Conservation (phyloP, 2,113 vertebrate genomes). For the Tichodroma muraria region DNA sequence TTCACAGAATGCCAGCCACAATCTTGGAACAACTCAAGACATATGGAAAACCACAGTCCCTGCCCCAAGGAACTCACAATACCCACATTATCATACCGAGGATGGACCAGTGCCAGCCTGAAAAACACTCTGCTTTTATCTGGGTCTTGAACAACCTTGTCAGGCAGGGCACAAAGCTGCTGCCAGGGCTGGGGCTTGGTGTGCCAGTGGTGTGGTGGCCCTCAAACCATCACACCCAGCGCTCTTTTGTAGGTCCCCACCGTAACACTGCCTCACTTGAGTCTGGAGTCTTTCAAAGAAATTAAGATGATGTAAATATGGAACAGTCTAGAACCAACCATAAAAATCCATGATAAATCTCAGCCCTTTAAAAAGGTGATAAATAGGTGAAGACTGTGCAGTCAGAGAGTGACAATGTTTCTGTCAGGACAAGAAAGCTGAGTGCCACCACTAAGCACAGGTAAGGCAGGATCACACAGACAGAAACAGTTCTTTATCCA, state of each 20-base stretch:
- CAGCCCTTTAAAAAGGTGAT: background rate
- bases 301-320: background rate
- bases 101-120: background rate
- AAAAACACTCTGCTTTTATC: background rate
- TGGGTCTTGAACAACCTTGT: background rate
- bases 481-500: background rate
- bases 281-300: background rate
- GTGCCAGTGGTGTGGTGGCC: background rate
- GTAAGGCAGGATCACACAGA: background rate
- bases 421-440: background rate
- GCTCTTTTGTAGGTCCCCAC: background rate
- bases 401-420: background rate
- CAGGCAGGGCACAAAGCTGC: background rate
- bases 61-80: constrained; percentile 12
- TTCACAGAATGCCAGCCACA: constrained; percentile 29
- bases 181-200: background rate
- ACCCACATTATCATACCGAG: background rate
- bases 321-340: background rate
- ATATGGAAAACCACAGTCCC: background rate
- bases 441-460: background rate
- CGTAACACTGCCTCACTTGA: background rate
- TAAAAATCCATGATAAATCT: background rate
- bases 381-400: background rate
- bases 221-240: background rate
- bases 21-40: constrained; percentile 8